These are phyloP conservation scores for Tor tambroides DNA, from an alignment of 2,113 vertebrate species.

Conservation along the genomic window DNA sequence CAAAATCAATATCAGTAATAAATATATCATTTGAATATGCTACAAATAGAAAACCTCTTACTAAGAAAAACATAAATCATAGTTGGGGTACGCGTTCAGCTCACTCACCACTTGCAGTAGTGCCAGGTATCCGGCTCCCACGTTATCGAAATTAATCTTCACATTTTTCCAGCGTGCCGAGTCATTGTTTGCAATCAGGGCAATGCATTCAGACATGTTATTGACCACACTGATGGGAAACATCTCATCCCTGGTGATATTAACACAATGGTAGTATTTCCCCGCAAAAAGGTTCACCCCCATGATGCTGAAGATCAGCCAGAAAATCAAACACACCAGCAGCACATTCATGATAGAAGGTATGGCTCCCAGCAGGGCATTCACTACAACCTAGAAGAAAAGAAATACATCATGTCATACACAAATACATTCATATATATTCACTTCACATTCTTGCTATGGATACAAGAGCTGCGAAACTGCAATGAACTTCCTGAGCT, in stretches of 20 bases:
- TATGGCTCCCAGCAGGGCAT: conserved; percentile 96
- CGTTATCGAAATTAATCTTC: conserved; percentile 98
- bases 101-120: conserved; percentile 92
- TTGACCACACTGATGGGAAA: conserved; percentile 82
- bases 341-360: conserved; percentile 99
- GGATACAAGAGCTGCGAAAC: conserved; percentile 9
- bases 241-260: conserved; percentile 82
- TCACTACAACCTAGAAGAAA: conserved; percentile 91
- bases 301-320: conserved; percentile 99
- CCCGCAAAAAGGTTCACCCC: conserved; percentile 98
- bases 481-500: background rate
- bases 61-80: background rate
- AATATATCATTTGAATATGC: background rate
- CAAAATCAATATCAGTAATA: background rate
- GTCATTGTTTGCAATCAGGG: conserved; percentile 72
- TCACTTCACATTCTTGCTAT: background rate
- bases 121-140: conserved; percentile 95
- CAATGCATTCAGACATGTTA: conserved; percentile 85
- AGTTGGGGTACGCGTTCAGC: background rate
- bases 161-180: conserved; percentile 92
- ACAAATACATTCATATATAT: background rate
- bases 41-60: background rate
- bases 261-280: conserved; percentile 93
- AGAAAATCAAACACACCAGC: conserved; percentile 98
- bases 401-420: background rate